Evolutionary conservation across 1,140 invertebrate species (phyloP).

Genomic region (Himalopsyche phryganea): DNA sequence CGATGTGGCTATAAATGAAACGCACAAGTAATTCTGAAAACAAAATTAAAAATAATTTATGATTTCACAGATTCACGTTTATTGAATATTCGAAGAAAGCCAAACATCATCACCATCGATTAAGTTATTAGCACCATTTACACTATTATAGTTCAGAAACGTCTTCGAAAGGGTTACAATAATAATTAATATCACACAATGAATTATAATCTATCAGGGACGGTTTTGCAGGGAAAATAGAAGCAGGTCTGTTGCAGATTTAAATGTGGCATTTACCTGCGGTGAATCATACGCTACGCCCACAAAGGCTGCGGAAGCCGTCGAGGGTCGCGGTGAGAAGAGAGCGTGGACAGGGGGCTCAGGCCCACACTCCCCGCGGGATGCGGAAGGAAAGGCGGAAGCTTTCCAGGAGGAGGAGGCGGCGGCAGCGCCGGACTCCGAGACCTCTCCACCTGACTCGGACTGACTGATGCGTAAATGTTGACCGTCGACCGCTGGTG

Average conservation of each 20-base stretch:
- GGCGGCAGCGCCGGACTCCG: conserved; percentile 64
- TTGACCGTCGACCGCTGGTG: conserved; percentile 61
- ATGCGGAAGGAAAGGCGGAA: conserved; percentile 50
- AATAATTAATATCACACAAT: too few relatives aligned
- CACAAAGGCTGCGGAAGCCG: conserved; percentile 86
- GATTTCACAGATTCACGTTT: too few relatives aligned
- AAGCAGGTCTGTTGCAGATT: conserved; percentile 27
- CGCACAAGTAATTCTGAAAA: too few relatives aligned
- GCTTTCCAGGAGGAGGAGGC: conserved; percentile 54
- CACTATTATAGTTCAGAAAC: too few relatives aligned
- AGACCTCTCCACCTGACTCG: conserved; percentile 53
- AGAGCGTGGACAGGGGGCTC: conserved; percentile 55
- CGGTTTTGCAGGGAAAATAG: conserved; percentile 22
- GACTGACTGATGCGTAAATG: conserved; percentile 61
- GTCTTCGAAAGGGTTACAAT: too few relatives aligned
- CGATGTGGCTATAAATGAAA: too few relatives aligned
- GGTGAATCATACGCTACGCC: conserved; percentile 57
- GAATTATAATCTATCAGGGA: conserved; percentile 1
- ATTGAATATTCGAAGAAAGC: too few relatives aligned
- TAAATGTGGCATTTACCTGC: conserved; percentile 47
- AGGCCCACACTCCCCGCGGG: conserved; percentile 43
- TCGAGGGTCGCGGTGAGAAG: conserved; percentile 84
- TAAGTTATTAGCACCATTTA: too few relatives aligned
- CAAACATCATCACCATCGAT: too few relatives aligned
- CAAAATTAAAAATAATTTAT: too few relatives aligned